Evolutionary conservation across 2,888 invertebrate genomes (phyloP), one percentile per base, ranked within the genome.

Genomic region (Pyrrhosoma nymphula): DNA sequence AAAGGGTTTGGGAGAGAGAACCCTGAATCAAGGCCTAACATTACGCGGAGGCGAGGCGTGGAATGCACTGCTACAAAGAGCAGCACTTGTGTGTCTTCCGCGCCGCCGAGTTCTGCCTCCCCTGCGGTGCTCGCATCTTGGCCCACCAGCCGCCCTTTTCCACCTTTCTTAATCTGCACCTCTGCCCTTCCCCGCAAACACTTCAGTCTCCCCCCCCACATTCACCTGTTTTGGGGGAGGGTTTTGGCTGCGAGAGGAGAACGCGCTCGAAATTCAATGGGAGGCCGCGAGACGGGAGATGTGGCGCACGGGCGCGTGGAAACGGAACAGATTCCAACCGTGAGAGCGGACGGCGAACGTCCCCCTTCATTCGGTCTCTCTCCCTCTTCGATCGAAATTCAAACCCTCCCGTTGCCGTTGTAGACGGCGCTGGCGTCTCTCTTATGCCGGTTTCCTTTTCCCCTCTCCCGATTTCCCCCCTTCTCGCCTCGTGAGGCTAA

Each of bases 371-470:
- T 82, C 69, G n/a, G 47, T 6, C 35, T 82, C 82, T 82, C 69
- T 60, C n/a, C 23, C n/a, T 69, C 82, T 35, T 82, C 82, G 82
- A 82, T 82, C 82, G 82, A 82, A 82, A 12, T 82, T 82, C 26
- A 16, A 35, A 35, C 82, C 16, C 16, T 35, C 26, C 18, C 69
- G 10, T n/a, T 26, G 12, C 20, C 60, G 20, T 16, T 4, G 60
- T 20, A 60, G 47, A 8, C 47, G 47, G n/a, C 69, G 23, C 1
- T 69, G 69, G 10, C 23, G 69, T 20, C 69, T 26, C 69, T n/a
- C 16, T 20, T 12, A 0, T 26, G 10, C 26, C 26, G 69, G 18
- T 3, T 1, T 20, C 23, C 60, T 20, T 14, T 60, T 60, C n/a
- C n/a, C n/a, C n/a, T n/a, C 69, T 6, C 8, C 47, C n/a, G 20